Conservation (phyloP, 2,797 vertebrate species). For the Lutjanus argentimaculatus region DNA sequence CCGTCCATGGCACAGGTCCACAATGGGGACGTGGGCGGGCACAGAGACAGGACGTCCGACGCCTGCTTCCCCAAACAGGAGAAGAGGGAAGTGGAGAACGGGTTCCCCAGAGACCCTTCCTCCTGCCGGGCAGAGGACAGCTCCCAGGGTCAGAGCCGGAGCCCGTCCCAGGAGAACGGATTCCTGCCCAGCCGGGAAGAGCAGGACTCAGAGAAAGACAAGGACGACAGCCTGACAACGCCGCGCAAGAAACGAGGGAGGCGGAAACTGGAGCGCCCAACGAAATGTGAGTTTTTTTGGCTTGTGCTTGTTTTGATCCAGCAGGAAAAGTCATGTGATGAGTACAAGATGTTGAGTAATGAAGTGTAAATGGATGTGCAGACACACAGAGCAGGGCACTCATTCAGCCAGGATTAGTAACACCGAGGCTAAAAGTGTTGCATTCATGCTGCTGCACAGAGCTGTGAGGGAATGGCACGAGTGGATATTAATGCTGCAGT, state of each 20-base stretch:
- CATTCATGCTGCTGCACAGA: slow-evolving; percentile 19
- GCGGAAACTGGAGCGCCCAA: slow-evolving; percentile 91
- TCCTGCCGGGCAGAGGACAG: slow-evolving; percentile 76
- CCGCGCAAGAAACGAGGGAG: slow-evolving; percentile 88
- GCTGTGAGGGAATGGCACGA: background rate
- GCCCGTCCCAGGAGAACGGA: slow-evolving; percentile 90
- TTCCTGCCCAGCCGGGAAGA: slow-evolving; percentile 87
- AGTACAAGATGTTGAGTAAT: slow-evolving; percentile 52
- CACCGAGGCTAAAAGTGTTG: slow-evolving; percentile 27
- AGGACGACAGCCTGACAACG: slow-evolving; percentile 80
- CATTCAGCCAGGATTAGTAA: slow-evolving; percentile 40
- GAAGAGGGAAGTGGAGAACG: slow-evolving; percentile 82
- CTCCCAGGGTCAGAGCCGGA: slow-evolving; percentile 83
- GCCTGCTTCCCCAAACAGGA: slow-evolving; percentile 84
- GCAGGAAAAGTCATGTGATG: slow-evolving; percentile 33
- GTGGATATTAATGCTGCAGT: slow-evolving; percentile 3
- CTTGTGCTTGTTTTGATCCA: slow-evolving; percentile 47
- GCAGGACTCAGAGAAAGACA: slow-evolving; percentile 86
- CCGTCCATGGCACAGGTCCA: slow-evolving; percentile 87
- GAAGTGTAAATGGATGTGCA: slow-evolving; percentile 51
- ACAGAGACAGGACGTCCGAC: slow-evolving; percentile 77
- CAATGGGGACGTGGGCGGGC: slow-evolving; percentile 89
- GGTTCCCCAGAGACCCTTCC: slow-evolving; percentile 78
- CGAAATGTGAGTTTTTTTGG: slow-evolving; percentile 89
- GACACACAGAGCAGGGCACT: slow-evolving; percentile 8